Percentiles rank a stretch among this genome's conserved stretches.
phyloP scores from a whole-genome alignment of 2,113 vertebrate species.

The Pseudonaja textilis region DNA sequence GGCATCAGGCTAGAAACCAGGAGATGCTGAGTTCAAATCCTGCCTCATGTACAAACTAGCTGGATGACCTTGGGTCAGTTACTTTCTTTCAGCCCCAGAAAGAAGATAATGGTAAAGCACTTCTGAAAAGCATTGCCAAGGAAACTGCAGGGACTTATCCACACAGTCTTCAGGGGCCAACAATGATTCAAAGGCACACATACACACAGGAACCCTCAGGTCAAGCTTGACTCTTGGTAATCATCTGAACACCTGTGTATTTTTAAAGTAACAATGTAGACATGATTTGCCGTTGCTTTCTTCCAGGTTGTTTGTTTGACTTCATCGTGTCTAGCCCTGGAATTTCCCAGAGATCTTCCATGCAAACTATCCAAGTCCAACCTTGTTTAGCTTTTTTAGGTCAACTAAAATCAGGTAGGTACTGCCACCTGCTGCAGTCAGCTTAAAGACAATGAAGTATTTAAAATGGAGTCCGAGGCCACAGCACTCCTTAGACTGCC shows the following conservation, averaged over 20 bases:
- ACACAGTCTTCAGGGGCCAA: background rate
- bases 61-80: background rate
- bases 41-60: background rate
- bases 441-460: background rate
- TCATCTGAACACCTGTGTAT: background rate
- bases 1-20: background rate
- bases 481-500: background rate
- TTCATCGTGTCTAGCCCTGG: background rate
- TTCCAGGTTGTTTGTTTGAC: background rate
- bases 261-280: background rate
- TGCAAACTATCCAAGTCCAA: background rate
- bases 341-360: background rate
- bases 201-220: background rate
- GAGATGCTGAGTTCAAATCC: background rate
- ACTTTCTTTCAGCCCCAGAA: background rate
- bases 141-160: background rate
- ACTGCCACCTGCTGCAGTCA: background rate
- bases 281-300: background rate
- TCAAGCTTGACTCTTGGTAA: background rate
- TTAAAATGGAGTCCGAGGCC: background rate
- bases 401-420: background rate
- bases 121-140: background rate
- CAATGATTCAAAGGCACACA: background rate
- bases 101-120: background rate
- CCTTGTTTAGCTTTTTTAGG: background rate